Conservation (phyloP, 1,140 invertebrate genomes). For the Drosophila serrata region DNA sequence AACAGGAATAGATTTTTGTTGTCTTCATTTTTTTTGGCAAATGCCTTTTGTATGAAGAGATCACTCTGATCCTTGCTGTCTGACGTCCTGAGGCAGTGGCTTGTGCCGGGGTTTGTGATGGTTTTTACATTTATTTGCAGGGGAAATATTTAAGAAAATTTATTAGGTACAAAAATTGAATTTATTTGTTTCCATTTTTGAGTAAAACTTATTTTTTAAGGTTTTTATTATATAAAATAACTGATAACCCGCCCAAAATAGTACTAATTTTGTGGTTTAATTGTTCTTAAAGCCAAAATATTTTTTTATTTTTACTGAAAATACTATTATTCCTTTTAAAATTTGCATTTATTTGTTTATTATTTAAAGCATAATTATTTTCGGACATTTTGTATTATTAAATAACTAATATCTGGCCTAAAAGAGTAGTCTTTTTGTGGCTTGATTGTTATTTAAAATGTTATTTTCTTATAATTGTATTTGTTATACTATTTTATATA, state of each 20-base stretch:
- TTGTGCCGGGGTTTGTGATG: slow-evolving; percentile 30
- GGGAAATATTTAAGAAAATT: neutral
- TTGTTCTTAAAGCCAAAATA: neutral
- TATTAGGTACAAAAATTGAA: neutral
- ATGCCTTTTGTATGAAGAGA: slow-evolving; percentile 56
- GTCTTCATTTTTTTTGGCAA: slow-evolving; percentile 26
- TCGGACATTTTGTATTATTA: too few species aligned
- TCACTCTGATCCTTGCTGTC: slow-evolving; percentile 37
- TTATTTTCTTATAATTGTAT: too few species aligned
- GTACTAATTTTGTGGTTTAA: neutral
- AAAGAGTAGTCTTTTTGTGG: too few species aligned
- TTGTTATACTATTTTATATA: too few species aligned
- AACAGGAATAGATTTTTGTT: slow-evolving; percentile 17
- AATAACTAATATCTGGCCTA: too few species aligned
- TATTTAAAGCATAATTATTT: too few species aligned
- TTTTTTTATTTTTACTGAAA: too few species aligned
- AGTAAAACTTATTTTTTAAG: neutral
- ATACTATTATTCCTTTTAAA: too few species aligned
- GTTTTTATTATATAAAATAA: neutral
- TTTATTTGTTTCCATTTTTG: too few species aligned
- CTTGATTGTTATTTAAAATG: too few species aligned
- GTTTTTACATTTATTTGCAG: slow-evolving; percentile 2
- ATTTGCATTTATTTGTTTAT: too few species aligned
- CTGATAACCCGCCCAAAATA: neutral
- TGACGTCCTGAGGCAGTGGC: slow-evolving; percentile 31